These are phyloP conservation scores for Ceratoteleas bidentatus DNA, from an alignment of 1,140 invertebrate genomes.

Conservation along the genomic window DNA sequence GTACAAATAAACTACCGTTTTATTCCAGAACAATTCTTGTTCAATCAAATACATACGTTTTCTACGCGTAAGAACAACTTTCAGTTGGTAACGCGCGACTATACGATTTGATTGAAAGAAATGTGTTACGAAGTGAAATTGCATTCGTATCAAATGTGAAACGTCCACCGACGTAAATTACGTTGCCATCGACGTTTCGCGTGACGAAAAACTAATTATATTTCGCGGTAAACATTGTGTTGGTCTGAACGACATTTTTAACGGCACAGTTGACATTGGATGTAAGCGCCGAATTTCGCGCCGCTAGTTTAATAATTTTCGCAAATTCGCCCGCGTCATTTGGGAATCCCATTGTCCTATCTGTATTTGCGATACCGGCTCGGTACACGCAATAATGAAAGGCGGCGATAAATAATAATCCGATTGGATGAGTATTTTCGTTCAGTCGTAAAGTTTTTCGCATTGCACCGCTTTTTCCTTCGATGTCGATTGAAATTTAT, in stretches of 20 bases:
- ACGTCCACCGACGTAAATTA: too few species aligned
- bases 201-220: conserved; percentile 1
- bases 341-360: conserved; percentile 25
- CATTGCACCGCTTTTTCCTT: conserved; percentile 1
- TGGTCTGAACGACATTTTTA: conserved; percentile 12
- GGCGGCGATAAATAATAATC: conserved; percentile 37
- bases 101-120: too few species aligned
- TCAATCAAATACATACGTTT: too few species aligned
- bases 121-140: too few species aligned
- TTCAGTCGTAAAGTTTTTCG: conserved; percentile 25
- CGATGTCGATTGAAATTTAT: conserved; percentile 13
- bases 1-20: too few species aligned
- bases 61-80: too few species aligned
- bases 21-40: too few species aligned
- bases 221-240: conserved; percentile 5
- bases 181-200: not conserved
- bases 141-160: too few species aligned
- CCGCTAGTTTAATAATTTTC: conserved; percentile 26
- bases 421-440: conserved; percentile 17
- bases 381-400: conserved; percentile 24
- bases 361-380: conserved; percentile 10
- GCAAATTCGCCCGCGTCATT: conserved; percentile 30
- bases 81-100: too few species aligned
- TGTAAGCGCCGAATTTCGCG: conserved; percentile 20
- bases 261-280: conserved; percentile 2